Evolutionary conservation across 1,140 invertebrate genomes (phyloP), one percentile per base, ranked within the genome.

Genomic region (Pentalonia nigronervosa): DNA sequence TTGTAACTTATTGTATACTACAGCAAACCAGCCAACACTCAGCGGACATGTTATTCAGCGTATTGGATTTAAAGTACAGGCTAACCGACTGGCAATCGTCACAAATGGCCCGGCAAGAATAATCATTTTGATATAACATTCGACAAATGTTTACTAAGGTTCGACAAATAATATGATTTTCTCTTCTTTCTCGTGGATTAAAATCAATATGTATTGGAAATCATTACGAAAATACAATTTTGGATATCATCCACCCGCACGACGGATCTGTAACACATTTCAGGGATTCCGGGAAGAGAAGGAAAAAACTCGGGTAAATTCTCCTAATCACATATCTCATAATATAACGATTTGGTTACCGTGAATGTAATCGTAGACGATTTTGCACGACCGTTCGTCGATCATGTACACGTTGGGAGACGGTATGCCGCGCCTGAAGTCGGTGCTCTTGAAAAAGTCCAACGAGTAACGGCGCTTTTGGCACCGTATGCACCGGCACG

Each of bases 351-450:
- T 76, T 48, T 60, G n/a, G 83, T 76, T 87, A 86, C 83, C 53
- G 47, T 76, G 41, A 50, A 90, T 88, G 86, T 90, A 86, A 67
- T 67, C 53, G 83, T 81, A 9, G 48, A 94, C 60, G 25, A 91
- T 91, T 48, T 76, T 90, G 56, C 84, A 84, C 45, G 89, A 41
- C 9, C 81, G 30, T 23, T 89, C 53, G 67, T 93, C 94, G 30
- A 94, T 93, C 90, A 94, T 94, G 89, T 93, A 94, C 14, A 94
- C 90, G 83, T 94, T 94, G 21, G 94, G 93, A 53, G 94, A 94
- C 21, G 94, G 94, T 25, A 94, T 76, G 9, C 89, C 84, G 1
- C 94, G 47, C 67, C 94, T 93, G 2, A 83, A 88, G 45, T 84
- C 93, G 45, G 89, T 48, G 81, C 60, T 76, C 34, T 56, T 60